A percentile compares a stretch with the other conserved stretches of the same genome.
These are phyloP conservation scores for Tor tambroides DNA, from an alignment of 2,113 vertebrate species.

Conservation along the genomic window DNA sequence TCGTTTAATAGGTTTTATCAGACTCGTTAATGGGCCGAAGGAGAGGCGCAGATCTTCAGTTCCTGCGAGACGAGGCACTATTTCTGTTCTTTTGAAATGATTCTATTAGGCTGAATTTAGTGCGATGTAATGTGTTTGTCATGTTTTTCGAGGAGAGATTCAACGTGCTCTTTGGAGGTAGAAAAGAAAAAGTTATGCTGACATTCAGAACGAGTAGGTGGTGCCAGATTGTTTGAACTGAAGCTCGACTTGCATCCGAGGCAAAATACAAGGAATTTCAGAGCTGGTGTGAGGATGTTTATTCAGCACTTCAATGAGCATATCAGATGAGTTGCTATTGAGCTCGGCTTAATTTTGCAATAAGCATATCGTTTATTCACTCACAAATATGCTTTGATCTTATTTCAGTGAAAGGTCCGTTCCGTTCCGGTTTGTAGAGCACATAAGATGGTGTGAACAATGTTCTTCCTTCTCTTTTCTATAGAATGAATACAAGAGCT, in stretches of 20 bases:
- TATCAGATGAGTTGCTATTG: neutral
- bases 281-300: neutral
- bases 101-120: slow-evolving; percentile 11
- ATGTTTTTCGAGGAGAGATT: neutral
- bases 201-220: slow-evolving; percentile 7
- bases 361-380: slow-evolving; percentile 4
- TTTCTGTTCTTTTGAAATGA: slow-evolving; percentile 10
- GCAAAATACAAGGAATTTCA: neutral
- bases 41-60: neutral
- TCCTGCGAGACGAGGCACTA: neutral
- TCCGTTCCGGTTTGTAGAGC: neutral
- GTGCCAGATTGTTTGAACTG: slow-evolving; percentile 6
- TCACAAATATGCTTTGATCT: slow-evolving; percentile 11
- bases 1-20: slow-evolving; percentile 35
- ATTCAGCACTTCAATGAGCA: neutral
- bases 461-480: neutral
- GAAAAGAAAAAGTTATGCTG: neutral
- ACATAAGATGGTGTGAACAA: neutral
- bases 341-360: neutral
- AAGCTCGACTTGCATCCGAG: neutral
- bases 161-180: neutral
- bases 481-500: neutral
- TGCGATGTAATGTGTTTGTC: slow-evolving; percentile 3
- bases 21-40: slow-evolving; percentile 1
- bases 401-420: neutral